Conservation (phyloP, 2,113 vertebrate species). For the Scartelaos histophorus region DNA sequence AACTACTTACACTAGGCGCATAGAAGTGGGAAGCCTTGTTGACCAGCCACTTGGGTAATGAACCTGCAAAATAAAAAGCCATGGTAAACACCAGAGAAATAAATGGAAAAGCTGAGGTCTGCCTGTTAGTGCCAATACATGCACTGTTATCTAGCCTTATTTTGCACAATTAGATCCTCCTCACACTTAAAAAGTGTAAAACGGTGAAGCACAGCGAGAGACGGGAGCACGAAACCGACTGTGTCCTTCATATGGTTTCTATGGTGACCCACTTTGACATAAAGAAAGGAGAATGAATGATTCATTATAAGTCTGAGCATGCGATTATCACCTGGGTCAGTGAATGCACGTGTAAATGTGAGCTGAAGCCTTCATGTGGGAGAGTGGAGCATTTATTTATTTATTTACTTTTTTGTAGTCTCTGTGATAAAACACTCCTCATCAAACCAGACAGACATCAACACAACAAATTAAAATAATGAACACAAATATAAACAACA, state of each 20-base stretch:
- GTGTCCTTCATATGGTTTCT: conserved; percentile 59
- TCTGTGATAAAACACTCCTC: too few relatives aligned
- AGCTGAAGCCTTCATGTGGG: neutral
- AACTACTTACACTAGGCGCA: conserved; percentile 88
- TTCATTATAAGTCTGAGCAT: conserved; percentile 38
- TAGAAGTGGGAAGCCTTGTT: conserved; percentile 92
- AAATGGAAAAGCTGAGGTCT: neutral
- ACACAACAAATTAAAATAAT: too few relatives aligned
- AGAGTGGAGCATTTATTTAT: neutral
- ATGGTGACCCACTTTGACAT: conserved; percentile 54
- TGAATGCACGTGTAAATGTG: neutral
- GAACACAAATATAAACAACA: too few relatives aligned
- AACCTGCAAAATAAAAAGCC: conserved; percentile 76
- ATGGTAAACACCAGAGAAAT: neutral
- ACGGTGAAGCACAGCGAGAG: neutral
- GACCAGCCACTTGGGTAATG: conserved; percentile 96
- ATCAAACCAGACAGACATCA: too few relatives aligned
- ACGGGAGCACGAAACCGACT: conserved; percentile 7
- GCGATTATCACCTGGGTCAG: conserved; percentile 25
- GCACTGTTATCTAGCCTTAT: conserved; percentile 22
- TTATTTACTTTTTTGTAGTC: too few relatives aligned
- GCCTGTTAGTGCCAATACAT: conserved; percentile 13
- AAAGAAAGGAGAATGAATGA: conserved; percentile 55
- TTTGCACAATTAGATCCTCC: conserved; percentile 10
- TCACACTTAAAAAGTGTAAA: neutral